Conservation (phyloP, 2,113 vertebrate species). For the Acinonyx jubatus region DNA sequence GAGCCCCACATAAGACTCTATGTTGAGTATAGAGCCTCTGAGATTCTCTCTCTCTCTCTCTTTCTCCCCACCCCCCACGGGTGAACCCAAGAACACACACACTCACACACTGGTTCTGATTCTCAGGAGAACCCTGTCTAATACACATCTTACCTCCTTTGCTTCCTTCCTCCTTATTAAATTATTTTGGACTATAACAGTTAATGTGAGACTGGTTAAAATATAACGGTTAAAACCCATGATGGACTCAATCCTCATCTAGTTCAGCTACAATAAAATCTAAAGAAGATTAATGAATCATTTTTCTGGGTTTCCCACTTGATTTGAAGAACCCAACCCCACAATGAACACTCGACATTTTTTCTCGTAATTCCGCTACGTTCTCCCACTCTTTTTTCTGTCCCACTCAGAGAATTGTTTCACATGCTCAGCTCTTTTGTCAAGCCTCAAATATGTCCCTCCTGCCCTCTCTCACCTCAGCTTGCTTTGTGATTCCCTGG, state of each 20-base stretch:
- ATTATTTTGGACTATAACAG: neutral
- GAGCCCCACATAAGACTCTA: too few relatives aligned
- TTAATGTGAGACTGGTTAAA: neutral
- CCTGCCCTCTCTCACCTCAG: rapidly evolving
- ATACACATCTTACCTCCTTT: neutral
- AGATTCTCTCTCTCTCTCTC: too few relatives aligned
- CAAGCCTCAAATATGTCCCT: neutral
- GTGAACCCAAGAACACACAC: neutral
- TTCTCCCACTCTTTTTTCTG: too few relatives aligned
- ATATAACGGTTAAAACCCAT: neutral
- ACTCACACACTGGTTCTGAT: neutral
- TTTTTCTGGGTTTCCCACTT: neutral
- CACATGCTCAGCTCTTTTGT: neutral
- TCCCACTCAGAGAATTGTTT: neutral
- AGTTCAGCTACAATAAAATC: neutral
- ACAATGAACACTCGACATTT: neutral
- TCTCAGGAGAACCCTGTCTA: neutral
- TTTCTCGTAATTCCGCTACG: neutral
- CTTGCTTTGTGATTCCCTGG: neutral
- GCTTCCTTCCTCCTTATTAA: too few relatives aligned
- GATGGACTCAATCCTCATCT: neutral
- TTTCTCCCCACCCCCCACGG: neutral
- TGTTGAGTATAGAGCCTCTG: too few relatives aligned
- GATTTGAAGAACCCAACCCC: neutral
- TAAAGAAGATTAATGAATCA: neutral